Base-by-base conservation (phyloP, 2,888 invertebrate species). In the Rotaria sp. region DNA sequence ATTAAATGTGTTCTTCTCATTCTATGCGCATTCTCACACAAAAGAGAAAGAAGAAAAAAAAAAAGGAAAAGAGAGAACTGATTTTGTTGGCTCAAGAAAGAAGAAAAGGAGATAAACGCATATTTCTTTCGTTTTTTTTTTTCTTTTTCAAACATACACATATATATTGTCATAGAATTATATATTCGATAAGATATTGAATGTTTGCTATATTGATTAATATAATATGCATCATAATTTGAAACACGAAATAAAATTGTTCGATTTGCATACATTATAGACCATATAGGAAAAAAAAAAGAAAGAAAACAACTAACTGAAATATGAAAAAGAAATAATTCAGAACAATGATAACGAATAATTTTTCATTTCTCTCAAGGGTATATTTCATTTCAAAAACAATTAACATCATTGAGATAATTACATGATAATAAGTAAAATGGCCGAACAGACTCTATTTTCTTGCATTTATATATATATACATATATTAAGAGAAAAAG, bases 381-480 rank as follows among this genome's bases (percentile, higher is more conserved):
- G 30, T 67, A 67, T 30, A 67, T 35, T 67, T n/a, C 35, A 67
- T 67, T 67, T 30, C 67, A 67, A 67, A 67, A 67, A 67, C 67
- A 67, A 67, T 35, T 67, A 30, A 67, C 35, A n/a, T 35, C 18
- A 67, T 67, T 24, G 18, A 35, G 67, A 67, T n/a, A 30, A 10
- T 67, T 67, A n/a, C 24, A 35, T 67, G 67, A 35, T 67, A 11
- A 67, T 30, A 67, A 67, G 15, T 67, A 30, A 35, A 18, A 11
- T 5, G 15, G 18, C 15, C 2, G 13, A 35, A 67, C 15, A 35
- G 52, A 52, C 24, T 24, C 8, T 52, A 24, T 24, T 52, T 50
- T 50, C 18, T 15, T 59, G 8, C 2, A 30, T 57, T n/a, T 24
- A 3, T 21, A 57, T 57, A 24, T 57, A 21, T 57, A 21, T 57